A percentile compares a stretch with the other conserved stretches of the same genome.
phyloP scores from a whole-genome alignment of 2,113 vertebrate genomes.

The Gnathonemus longibarbis region DNA sequence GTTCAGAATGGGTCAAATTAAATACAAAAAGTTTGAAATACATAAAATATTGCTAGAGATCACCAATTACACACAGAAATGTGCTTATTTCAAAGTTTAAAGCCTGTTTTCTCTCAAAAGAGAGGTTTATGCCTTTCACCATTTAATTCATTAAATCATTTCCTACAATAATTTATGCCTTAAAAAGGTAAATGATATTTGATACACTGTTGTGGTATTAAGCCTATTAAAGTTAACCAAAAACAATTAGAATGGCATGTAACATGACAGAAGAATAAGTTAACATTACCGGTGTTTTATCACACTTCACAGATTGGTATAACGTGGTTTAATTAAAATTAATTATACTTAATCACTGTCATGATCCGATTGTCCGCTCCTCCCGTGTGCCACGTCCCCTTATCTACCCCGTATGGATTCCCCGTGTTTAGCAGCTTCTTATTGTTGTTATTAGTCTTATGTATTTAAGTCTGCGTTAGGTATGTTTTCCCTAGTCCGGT shows the following conservation, averaged over 20 bases:
- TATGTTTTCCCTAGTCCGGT: no score
- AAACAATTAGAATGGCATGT: background rate
- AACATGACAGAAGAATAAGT: background rate
- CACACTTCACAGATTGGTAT: background rate
- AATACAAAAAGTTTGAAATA: conserved; percentile 1
- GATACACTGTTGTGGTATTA: background rate
- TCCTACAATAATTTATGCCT: background rate
- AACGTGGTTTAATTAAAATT: background rate
- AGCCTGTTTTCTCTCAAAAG: background rate
- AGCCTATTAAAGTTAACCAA: background rate
- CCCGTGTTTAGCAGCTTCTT: no score
- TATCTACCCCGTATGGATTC: no score
- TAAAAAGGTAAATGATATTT: background rate
- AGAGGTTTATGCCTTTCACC: background rate
- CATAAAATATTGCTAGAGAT: background rate
- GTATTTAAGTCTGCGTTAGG: no score
- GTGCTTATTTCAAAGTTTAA: conserved; percentile 6
- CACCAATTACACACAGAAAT: background rate
- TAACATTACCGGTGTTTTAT: background rate
- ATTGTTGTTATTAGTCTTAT: no score
- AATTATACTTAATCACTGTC: background rate
- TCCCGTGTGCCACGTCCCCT: no score
- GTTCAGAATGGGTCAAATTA: background rate
- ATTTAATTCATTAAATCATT: background rate
- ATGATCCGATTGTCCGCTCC: no score